Conservation (phyloP, 2,888 invertebrate species). For the Bhutanitis thaidina region DNA sequence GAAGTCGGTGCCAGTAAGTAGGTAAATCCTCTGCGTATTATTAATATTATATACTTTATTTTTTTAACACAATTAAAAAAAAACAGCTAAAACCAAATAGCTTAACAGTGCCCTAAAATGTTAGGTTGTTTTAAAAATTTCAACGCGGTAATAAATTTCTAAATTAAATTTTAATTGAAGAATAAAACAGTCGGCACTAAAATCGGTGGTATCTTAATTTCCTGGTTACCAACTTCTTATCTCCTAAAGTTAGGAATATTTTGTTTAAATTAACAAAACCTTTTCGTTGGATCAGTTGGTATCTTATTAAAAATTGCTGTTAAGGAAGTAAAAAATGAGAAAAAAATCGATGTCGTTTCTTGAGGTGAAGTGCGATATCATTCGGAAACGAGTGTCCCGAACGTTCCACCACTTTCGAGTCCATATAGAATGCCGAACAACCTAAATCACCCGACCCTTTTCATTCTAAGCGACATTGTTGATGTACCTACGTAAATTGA, state of each 20-base stretch:
- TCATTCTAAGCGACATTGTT: conserved; percentile 28
- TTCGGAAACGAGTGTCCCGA: neutral
- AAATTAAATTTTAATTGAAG: no score
- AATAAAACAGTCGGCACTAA: neutral
- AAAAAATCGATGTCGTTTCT: neutral
- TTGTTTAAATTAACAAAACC: conserved; percentile 15
- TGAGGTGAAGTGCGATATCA: neutral
- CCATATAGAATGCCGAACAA: conserved; percentile 4
- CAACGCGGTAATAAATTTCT: no score
- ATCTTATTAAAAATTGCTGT: conserved; percentile 1
- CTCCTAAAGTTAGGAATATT: conserved; percentile 1
- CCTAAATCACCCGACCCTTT: conserved; percentile 36
- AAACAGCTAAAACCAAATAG: no score
- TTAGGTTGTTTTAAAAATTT: no score
- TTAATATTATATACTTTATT: no score
- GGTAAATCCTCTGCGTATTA: no score
- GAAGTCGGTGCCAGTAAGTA: no score
- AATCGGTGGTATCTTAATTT: conserved; percentile 12
- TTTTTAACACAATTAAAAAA: no score
- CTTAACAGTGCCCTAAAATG: no score
- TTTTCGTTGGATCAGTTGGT: conserved; percentile 3
- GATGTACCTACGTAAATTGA: conserved; percentile 14
- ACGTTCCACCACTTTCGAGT: conserved; percentile 3
- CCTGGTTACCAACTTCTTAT: neutral
- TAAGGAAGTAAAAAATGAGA: neutral